phyloP scores from a whole-genome alignment of 2,888 invertebrate genomes.

The Yponomeuta sedellus region DNA sequence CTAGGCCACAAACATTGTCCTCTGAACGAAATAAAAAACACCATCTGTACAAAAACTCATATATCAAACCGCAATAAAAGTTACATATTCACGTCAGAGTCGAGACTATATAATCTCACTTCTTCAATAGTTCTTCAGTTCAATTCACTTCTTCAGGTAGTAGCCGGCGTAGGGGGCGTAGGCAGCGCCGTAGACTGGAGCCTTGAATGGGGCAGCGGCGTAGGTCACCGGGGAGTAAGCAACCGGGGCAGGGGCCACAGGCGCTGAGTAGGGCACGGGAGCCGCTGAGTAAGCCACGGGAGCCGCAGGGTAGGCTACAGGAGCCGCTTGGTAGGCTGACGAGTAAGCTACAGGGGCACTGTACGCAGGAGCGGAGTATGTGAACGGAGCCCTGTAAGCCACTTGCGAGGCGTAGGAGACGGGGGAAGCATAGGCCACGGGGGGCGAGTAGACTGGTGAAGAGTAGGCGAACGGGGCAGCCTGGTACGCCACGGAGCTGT shows the following conservation, averaged over 20 bases:
- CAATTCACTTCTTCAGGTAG: constrained; percentile 13
- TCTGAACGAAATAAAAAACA: not conserved
- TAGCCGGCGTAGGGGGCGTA: constrained; percentile 21
- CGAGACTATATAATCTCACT: not conserved
- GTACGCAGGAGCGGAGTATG: not conserved
- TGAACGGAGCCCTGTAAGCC: not conserved
- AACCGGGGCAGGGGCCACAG: not conserved
- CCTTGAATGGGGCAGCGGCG: constrained; percentile 14
- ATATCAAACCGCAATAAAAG: not conserved
- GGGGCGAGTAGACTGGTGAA: constrained; percentile 2
- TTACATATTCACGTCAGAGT: not conserved
- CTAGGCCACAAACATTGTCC: not conserved
- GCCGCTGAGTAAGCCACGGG: constrained; percentile 9
- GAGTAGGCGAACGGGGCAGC: not conserved
- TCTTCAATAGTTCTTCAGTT: not conserved
- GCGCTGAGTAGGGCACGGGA: constrained; percentile 14
- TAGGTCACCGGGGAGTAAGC: constrained; percentile 12
- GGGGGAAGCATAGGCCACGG: constrained; percentile 32
- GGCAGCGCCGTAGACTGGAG: constrained; percentile 16
- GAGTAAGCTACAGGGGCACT: constrained; percentile 21
- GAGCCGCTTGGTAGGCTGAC: constrained; percentile 20
- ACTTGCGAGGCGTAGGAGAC: constrained; percentile 3
- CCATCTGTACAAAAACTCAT: not conserved
- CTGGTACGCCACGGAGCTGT: constrained; percentile 6
- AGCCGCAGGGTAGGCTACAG: constrained; percentile 14